Percentiles rank a stretch among this genome's conserved stretches.
Evolutionary conservation across 2,797 vertebrate genomes (phyloP).

Genomic region (Sebastes paucispinis): DNA sequence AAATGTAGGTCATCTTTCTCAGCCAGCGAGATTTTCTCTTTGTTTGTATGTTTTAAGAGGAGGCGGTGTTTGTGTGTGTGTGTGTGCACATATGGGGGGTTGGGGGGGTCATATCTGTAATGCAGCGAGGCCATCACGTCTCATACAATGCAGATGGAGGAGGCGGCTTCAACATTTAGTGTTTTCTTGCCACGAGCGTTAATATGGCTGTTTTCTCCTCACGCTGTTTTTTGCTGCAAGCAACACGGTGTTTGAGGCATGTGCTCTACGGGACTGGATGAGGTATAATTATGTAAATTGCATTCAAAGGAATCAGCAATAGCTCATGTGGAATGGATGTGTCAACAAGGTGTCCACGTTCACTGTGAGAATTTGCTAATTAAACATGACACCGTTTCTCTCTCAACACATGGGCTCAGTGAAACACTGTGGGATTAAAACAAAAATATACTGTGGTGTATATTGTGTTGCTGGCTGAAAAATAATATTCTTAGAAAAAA

Average conservation of each 20-base stretch:
- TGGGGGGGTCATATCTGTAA: slow-evolving; percentile 49
- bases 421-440: slow-evolving; percentile 53
- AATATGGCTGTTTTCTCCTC: slow-evolving; percentile 75
- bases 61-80: slow-evolving; percentile 26
- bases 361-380: slow-evolving; percentile 78
- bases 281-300: slow-evolving; percentile 83
- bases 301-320: slow-evolving; percentile 78
- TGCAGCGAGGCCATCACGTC: slow-evolving; percentile 56
- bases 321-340: slow-evolving; percentile 82
- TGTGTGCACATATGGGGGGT: slow-evolving; percentile 1
- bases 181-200: slow-evolving; percentile 71
- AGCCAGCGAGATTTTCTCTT: slow-evolving; percentile 52
- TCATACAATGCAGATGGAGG: slow-evolving; percentile 80
- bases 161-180: slow-evolving; percentile 73
- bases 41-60: slow-evolving; percentile 57
- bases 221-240: slow-evolving; percentile 65
- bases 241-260: slow-evolving; percentile 64
- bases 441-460: slow-evolving; percentile 48
- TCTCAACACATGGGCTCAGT: slow-evolving; percentile 61
- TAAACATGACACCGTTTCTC: slow-evolving; percentile 78
- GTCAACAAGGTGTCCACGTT: slow-evolving; percentile 82
- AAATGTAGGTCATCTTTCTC: slow-evolving; percentile 76
- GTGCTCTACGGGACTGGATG: slow-evolving; percentile 65
- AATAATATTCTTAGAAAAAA: slow-evolving; percentile 60
- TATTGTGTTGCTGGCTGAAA: slow-evolving; percentile 58